These are phyloP conservation scores for Probosciger aterrimus DNA, from an alignment of 2,113 vertebrate genomes.

Conservation along the genomic window DNA sequence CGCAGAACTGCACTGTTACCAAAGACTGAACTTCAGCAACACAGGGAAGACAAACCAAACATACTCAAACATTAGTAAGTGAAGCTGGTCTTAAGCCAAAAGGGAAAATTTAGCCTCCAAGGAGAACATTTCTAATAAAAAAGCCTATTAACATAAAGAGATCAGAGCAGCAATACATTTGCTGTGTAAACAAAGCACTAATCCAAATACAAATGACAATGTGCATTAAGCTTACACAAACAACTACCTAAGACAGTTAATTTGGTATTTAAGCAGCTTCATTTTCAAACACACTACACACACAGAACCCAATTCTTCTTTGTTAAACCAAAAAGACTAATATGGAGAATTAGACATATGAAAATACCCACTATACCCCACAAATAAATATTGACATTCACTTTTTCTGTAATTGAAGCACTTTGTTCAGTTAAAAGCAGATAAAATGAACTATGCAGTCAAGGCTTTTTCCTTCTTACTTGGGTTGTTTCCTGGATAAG, in stretches of 20 bases:
- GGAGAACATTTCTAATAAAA: background rate
- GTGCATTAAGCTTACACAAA: background rate
- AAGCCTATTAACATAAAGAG: background rate
- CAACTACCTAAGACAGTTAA: background rate
- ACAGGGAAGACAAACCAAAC: fast-evolving
- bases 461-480: constrained; percentile 67
- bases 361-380: background rate
- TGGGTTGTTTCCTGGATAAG: constrained; percentile 91
- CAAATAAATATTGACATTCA: background rate
- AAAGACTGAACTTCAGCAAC: background rate
- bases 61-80: background rate
- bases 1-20: background rate
- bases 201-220: background rate
- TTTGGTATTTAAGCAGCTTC: background rate
- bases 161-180: background rate
- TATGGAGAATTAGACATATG: background rate
- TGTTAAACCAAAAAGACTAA: background rate
- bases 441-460: background rate
- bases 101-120: background rate
- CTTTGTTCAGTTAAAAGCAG: background rate
- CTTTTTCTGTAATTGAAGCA: background rate
- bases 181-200: background rate
- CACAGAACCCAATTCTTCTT: background rate
- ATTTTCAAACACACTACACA: background rate
- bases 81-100: background rate